phyloP scores from a whole-genome alignment of 2,797 vertebrate species.

The Malacoraja senta region DNA sequence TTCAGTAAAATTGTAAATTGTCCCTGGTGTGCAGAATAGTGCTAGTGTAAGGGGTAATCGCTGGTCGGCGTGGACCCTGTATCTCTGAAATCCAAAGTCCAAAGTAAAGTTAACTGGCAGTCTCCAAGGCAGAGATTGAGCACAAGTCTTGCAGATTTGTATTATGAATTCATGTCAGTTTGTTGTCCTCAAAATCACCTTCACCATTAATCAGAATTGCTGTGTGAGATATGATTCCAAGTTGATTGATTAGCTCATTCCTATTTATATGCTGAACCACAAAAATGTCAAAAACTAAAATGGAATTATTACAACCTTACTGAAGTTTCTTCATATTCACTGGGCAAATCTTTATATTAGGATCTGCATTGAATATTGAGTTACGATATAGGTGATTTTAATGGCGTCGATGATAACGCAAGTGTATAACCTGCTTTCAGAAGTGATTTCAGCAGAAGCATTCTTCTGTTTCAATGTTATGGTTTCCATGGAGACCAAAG shows the following conservation, averaged over 20 bases:
- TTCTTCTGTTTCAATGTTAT: slow-evolving; percentile 54
- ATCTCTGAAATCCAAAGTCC: too few species aligned
- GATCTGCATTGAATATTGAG: background rate
- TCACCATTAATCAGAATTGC: background rate
- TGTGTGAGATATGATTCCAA: background rate
- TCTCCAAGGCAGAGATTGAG: background rate
- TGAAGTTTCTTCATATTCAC: background rate
- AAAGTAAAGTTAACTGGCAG: background rate
- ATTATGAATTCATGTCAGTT: background rate
- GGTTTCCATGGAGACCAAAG: slow-evolving; percentile 64
- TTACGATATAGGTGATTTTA: background rate
- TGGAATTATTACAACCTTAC: background rate
- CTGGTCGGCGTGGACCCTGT: too few species aligned
- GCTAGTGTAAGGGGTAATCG: too few species aligned
- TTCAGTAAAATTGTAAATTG: too few species aligned
- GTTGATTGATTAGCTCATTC: background rate
- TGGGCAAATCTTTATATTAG: background rate
- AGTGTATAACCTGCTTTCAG: slow-evolving; percentile 46
- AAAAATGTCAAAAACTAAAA: background rate
- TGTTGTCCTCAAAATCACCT: slow-evolving; percentile 3
- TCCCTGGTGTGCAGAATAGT: too few species aligned
- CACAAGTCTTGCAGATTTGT: background rate
- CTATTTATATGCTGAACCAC: background rate
- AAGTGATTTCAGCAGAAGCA: slow-evolving; percentile 54
- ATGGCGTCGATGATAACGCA: background rate